These are phyloP conservation scores for Petrolisthes cinctipes DNA, from an alignment of 2,888 invertebrate species.

Conservation along the genomic window DNA sequence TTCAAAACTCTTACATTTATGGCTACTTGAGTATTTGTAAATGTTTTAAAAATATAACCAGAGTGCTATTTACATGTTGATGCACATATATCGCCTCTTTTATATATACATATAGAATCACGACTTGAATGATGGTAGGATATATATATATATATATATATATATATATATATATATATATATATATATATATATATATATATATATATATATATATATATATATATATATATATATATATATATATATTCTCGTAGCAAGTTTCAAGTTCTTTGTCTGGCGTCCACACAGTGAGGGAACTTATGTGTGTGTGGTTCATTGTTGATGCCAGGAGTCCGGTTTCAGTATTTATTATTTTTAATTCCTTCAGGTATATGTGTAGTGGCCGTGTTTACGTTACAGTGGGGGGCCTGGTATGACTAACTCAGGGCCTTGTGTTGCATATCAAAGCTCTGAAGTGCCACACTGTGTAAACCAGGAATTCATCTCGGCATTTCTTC, in stretches of 20 bases:
- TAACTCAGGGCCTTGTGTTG: not conserved
- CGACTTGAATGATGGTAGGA: not conserved
- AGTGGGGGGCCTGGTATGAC: not conserved
- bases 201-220: conserved; percentile 1
- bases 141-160: conserved; percentile 1
- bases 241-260: not conserved
- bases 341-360: not conserved
- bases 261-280: not conserved
- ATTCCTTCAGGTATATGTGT: not conserved
- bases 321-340: not conserved
- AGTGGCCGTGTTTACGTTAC: not conserved
- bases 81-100: not conserved
- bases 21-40: too few species aligned
- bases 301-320: not conserved
- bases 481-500: too few species aligned
- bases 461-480: too few species aligned
- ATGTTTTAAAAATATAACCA: too few species aligned
- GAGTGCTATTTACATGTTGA: too few species aligned
- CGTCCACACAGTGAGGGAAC: not conserved
- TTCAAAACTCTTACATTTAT: too few species aligned
- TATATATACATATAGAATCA: not conserved
- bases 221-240: conserved; percentile 1
- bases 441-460: not conserved
- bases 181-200: conserved; percentile 1
- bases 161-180: conserved; percentile 1